Percentiles rank a stretch among this genome's conserved stretches.
Conservation (phyloP, 2,113 vertebrate genomes). For the Tragulus kanchil region DNA sequence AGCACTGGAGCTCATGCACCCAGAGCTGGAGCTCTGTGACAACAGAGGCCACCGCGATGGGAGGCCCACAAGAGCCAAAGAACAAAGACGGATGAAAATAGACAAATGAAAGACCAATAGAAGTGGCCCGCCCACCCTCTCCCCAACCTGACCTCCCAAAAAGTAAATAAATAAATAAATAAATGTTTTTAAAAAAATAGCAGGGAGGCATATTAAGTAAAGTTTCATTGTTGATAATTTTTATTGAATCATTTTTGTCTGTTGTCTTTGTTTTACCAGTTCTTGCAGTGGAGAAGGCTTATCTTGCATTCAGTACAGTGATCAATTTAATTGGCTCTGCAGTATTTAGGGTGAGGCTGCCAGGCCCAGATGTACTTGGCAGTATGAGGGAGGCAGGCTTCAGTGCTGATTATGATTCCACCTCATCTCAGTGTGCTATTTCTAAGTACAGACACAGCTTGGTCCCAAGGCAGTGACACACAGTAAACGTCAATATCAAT, state of each 20-base stretch:
- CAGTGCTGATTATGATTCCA: slow-evolving; percentile 41
- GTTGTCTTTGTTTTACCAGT: neutral
- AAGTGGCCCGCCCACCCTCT: too few relatives aligned
- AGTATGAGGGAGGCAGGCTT: slow-evolving; percentile 29
- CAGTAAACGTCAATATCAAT: slow-evolving; percentile 85
- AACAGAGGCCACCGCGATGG: too few relatives aligned
- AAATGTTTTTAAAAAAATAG: neutral
- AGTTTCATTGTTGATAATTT: slow-evolving; percentile 29
- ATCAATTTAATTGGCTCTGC: slow-evolving; percentile 4
- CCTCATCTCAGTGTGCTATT: slow-evolving; percentile 66
- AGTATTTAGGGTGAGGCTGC: slow-evolving; percentile 57
- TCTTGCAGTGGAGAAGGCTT: neutral
- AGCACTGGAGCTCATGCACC: too few relatives aligned
- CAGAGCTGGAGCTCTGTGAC: too few relatives aligned
- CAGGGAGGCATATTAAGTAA: slow-evolving; percentile 21
- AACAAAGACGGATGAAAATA: too few relatives aligned
- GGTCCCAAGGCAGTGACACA: slow-evolving; percentile 77
- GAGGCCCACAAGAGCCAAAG: too few relatives aligned
- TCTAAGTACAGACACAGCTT: slow-evolving; percentile 72
- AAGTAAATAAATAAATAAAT: too few relatives aligned
- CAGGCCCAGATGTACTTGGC: slow-evolving; percentile 71
- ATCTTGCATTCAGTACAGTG: slow-evolving; percentile 51
- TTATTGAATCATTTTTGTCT: slow-evolving; percentile 54
- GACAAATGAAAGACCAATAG: too few relatives aligned
- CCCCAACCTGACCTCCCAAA: too few relatives aligned